Conservation (phyloP, 2,888 invertebrate species). For the Ormyrus thymus region DNA sequence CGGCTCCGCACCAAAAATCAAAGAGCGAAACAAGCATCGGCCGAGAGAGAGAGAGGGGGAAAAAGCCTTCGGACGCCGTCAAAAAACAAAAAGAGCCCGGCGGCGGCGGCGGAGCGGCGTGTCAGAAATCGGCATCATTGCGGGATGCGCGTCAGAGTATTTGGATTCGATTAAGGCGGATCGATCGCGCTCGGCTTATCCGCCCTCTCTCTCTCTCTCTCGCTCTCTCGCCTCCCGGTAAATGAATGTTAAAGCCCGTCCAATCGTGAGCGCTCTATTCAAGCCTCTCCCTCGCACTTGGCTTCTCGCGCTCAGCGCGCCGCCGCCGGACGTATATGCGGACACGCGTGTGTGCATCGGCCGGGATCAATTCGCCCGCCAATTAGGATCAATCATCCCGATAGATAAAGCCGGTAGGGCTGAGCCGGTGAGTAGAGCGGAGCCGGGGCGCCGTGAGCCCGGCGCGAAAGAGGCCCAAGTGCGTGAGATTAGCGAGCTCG, state of each 20-base stretch:
- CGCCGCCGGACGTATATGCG: background rate
- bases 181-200: conserved; percentile 46
- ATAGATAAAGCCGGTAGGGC: conserved; percentile 31
- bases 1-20: background rate
- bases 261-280: conserved; percentile 23
- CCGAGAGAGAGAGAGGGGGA: background rate
- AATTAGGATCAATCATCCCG: conserved; percentile 50
- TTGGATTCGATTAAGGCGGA: conserved; percentile 50
- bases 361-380: conserved; percentile 32
- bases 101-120: background rate
- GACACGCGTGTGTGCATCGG: background rate
- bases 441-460: too few relatives aligned
- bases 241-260: conserved; percentile 47
- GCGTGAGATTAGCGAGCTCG: too few relatives aligned
- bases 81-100: background rate
- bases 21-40: background rate
- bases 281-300: conserved; percentile 8
- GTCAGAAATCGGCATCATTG: conserved; percentile 31
- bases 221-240: conserved; percentile 25
- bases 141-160: conserved; percentile 12
- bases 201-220: conserved; percentile 12
- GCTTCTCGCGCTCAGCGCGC: conserved; percentile 6
- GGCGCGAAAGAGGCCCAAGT: too few relatives aligned
- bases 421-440: too few relatives aligned
- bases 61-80: background rate